A percentile compares a stretch with the other conserved stretches of the same genome.
These are phyloP conservation scores for Volucella zonaria DNA, from an alignment of 2,888 invertebrate genomes.

Conservation along the genomic window DNA sequence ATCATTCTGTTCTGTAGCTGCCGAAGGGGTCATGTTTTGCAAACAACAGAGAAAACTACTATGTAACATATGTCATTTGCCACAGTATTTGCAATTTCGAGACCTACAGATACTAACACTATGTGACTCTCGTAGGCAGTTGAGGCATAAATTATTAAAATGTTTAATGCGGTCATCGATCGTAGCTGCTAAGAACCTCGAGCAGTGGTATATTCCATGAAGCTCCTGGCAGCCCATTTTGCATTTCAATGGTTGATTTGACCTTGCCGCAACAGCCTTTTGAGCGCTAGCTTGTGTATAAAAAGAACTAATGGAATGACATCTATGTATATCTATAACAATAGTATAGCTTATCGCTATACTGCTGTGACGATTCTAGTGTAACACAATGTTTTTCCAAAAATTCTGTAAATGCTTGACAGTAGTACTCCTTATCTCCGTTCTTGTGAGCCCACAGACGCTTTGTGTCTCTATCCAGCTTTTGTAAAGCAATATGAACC, in stretches of 20 bases:
- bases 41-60: conserved; percentile 27
- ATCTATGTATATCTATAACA: too few relatives aligned
- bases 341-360: too few relatives aligned
- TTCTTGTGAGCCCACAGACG: conserved; percentile 5
- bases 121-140: conserved; percentile 3
- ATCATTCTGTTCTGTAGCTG: neutral
- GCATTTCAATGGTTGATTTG: neutral
- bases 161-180: conserved; percentile 8
- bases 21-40: conserved; percentile 2
- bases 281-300: too few relatives aligned
- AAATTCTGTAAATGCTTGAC: neutral
- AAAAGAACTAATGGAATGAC: too few relatives aligned
- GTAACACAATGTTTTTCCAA: conserved; percentile 12
- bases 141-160: conserved; percentile 10
- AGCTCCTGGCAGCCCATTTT: neutral
- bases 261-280: too few relatives aligned
- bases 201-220: too few relatives aligned
- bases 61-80: conserved; percentile 10
- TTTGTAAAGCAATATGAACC: conserved; percentile 10
- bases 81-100: conserved; percentile 18
- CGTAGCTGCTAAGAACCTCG: too few relatives aligned
- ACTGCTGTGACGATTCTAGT: conserved; percentile 10
- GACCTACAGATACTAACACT: conserved; percentile 6
- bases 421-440: conserved; percentile 6
- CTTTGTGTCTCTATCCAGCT: conserved; percentile 8